These are phyloP conservation scores for Drosophila neotestacea DNA, from an alignment of 2,888 invertebrate species.

Conservation along the genomic window DNA sequence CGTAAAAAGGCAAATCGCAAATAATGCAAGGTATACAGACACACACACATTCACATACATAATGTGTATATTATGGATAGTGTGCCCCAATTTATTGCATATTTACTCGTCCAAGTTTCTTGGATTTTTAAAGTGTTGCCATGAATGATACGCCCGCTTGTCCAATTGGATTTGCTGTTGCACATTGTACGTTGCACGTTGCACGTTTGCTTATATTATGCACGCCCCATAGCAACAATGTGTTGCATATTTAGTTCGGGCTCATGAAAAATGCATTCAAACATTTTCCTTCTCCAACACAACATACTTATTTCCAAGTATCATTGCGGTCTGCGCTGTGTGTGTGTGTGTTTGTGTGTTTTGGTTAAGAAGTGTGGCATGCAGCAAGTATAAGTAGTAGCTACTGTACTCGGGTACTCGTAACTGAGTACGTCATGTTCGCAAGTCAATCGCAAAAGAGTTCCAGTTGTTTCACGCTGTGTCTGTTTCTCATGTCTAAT, in stretches of 20 bases:
- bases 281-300: conserved; percentile 31
- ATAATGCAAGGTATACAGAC: conserved; percentile 23
- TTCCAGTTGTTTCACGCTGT: conserved; percentile 52
- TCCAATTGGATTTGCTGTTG: conserved; percentile 19
- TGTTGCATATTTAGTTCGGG: conserved; percentile 43
- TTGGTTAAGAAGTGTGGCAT: conserved; percentile 9
- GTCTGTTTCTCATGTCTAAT: conserved; percentile 65
- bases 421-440: conserved; percentile 44
- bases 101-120: conserved; percentile 29
- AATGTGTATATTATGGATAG: conserved; percentile 16
- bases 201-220: conserved; percentile 37
- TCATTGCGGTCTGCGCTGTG: conserved; percentile 16
- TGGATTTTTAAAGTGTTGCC: conserved; percentile 40
- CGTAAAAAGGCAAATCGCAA: conserved; percentile 19
- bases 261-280: conserved; percentile 56
- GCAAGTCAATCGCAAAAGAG: conserved; percentile 47
- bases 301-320: conserved; percentile 21
- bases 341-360: background rate
- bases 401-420: conserved; percentile 28
- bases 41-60: conserved; percentile 12
- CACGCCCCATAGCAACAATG: conserved; percentile 34
- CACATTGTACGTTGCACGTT: conserved; percentile 9
- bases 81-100: conserved; percentile 34
- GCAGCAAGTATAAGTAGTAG: conserved; percentile 16
- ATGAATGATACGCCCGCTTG: conserved; percentile 42